These are phyloP conservation scores for Dioctria linearis DNA, from an alignment of 2,888 invertebrate genomes.

Conservation along the genomic window DNA sequence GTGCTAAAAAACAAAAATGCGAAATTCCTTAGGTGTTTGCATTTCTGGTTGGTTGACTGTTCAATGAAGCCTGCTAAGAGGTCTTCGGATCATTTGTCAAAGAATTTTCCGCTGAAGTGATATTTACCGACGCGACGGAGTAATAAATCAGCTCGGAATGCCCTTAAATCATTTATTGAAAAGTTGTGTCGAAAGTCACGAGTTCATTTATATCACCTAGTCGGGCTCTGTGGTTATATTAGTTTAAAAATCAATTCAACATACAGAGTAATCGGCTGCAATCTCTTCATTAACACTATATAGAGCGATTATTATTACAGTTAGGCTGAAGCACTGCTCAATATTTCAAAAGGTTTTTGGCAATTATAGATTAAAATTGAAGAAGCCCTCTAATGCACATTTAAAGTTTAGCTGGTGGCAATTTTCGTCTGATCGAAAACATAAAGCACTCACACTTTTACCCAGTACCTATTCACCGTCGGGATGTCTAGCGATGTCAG, in stretches of 20 bases:
- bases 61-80: constrained; percentile 4
- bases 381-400: background rate
- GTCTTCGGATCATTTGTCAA: constrained; percentile 35
- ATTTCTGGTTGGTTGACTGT: constrained; percentile 44
- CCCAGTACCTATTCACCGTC: background rate
- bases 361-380: background rate
- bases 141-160: constrained; percentile 27
- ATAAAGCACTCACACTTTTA: constrained; percentile 8
- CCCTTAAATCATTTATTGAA: constrained; percentile 42
- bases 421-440: background rate
- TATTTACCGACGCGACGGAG: constrained; percentile 9
- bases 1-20: constrained; percentile 22
- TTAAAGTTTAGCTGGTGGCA: background rate
- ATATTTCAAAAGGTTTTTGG: background rate
- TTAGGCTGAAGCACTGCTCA: background rate
- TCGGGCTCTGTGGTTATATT: constrained; percentile 28
- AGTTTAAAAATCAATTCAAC: background rate
- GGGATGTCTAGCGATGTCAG: background rate
- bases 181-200: constrained; percentile 44
- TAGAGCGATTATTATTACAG: too few relatives aligned
- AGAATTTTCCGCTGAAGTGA: constrained; percentile 23
- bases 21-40: constrained; percentile 13
- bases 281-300: background rate
- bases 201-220: constrained; percentile 24
- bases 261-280: background rate